Conservation (phyloP, 2,888 invertebrate species). For the Drosophila merina region DNA sequence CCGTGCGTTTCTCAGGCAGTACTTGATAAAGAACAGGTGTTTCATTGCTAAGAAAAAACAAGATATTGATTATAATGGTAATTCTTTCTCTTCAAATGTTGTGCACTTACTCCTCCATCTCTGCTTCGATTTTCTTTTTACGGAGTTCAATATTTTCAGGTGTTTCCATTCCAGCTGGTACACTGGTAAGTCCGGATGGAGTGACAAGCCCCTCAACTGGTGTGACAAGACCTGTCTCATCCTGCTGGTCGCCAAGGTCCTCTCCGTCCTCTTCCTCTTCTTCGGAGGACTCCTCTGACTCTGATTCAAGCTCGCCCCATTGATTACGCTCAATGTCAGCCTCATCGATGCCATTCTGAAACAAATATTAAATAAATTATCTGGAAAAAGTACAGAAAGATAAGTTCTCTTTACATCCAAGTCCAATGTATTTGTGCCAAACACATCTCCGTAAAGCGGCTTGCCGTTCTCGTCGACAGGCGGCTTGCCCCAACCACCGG, state of each 20-base stretch:
- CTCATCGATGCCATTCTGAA: constrained; percentile 88
- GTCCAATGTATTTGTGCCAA: constrained; percentile 92
- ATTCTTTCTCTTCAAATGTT: neutral
- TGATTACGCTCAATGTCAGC: constrained; percentile 96
- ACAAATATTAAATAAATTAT: neutral
- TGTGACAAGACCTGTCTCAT: constrained; percentile 94
- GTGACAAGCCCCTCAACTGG: constrained; percentile 97
- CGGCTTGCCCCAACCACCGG: constrained; percentile 99
- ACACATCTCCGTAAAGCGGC: constrained; percentile 99
- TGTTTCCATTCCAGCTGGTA: constrained; percentile 98
- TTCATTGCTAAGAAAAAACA: constrained; percentile 87
- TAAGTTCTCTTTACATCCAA: constrained; percentile 87
- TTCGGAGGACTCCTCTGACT: constrained; percentile 87
- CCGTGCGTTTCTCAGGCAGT: constrained; percentile 96
- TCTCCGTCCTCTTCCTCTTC: constrained; percentile 88
- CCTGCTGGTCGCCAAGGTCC: constrained; percentile 85
- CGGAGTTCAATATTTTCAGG: constrained; percentile 99
- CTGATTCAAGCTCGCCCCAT: constrained; percentile 99
- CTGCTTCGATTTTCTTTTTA: constrained; percentile 97
- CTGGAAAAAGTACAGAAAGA: neutral
- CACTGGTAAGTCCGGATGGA: constrained; percentile 95
- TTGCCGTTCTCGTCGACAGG: constrained; percentile 99
- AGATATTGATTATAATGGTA: constrained; percentile 37
- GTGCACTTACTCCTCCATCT: constrained; percentile 93
- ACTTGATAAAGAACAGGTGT: constrained; percentile 98